phyloP scores from a whole-genome alignment of 1,140 invertebrate genomes.

The Littorina saxatilis region DNA sequence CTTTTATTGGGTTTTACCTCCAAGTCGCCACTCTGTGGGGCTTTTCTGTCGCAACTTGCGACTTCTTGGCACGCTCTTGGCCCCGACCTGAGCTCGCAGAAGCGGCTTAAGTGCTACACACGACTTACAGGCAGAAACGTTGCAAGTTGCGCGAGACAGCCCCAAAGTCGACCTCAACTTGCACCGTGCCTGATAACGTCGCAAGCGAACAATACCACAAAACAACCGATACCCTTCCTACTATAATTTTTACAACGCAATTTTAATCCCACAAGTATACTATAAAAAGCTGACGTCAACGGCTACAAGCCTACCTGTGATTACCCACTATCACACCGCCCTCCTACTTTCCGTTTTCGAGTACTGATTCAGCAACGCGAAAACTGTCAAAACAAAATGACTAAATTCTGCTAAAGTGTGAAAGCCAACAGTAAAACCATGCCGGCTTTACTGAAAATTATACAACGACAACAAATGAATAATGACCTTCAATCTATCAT shows the following conservation, averaged over 20 bases:
- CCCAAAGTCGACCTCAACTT: neutral
- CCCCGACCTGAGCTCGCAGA: constrained; percentile 6
- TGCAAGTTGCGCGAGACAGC: constrained; percentile 23
- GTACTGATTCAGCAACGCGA: no score
- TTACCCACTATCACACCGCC: constrained; percentile 21
- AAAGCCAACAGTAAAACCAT: no score
- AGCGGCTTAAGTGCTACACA: constrained; percentile 4
- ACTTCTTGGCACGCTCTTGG: constrained; percentile 25
- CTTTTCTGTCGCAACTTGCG: constrained; percentile 12
- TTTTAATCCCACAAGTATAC: neutral
- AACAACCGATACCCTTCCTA: neutral
- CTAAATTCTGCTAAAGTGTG: no score
- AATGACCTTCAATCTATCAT: no score
- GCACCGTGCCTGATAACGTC: neutral
- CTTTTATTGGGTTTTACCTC: constrained; percentile 58
- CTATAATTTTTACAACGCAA: neutral
- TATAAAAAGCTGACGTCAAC: constrained; percentile 23
- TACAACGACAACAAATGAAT: no score
- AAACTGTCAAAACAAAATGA: no score
- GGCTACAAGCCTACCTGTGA: no score
- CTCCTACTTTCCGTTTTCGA: constrained; percentile 5
- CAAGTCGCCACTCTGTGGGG: constrained; percentile 28
- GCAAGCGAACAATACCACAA: neutral
- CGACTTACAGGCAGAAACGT: neutral
- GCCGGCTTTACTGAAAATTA: no score